Conservation (phyloP, 2,797 vertebrate species). For the Philypnodon macrostomus region DNA sequence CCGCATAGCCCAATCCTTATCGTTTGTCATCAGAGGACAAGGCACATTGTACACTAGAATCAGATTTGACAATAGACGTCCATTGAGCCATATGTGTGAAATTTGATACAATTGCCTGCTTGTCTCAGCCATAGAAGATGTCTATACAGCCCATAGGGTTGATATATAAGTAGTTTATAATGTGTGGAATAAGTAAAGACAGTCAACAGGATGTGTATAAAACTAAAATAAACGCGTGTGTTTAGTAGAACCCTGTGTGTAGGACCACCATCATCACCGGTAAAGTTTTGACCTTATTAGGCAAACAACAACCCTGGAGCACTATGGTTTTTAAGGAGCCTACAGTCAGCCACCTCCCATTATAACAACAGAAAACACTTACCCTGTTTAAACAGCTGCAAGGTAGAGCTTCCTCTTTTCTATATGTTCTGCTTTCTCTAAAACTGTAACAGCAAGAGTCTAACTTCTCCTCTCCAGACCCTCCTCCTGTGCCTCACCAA, state of each 20-base stretch:
- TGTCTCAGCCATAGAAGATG: too few relatives aligned
- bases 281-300: slow-evolving; percentile 48
- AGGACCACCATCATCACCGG: neutral
- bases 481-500: slow-evolving; percentile 73
- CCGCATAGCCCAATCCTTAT: slow-evolving; percentile 63
- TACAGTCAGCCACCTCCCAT: neutral
- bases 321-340: neutral
- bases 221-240: too few relatives aligned
- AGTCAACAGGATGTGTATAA: too few relatives aligned
- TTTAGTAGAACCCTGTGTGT: too few relatives aligned
- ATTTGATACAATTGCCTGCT: too few relatives aligned
- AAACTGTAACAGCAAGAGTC: slow-evolving; percentile 42
- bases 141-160: too few relatives aligned
- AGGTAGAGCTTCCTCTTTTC: slow-evolving; percentile 25
- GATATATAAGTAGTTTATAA: too few relatives aligned
- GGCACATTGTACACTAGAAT: too few relatives aligned
- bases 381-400: slow-evolving; percentile 45
- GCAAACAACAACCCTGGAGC: slow-evolving; percentile 32
- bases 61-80: neutral
- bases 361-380: slow-evolving; percentile 24
- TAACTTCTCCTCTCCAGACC: slow-evolving; percentile 68
- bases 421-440: slow-evolving; percentile 45
- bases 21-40: slow-evolving; percentile 30
- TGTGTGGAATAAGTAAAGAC: too few relatives aligned
- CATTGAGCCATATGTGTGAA: neutral